Percentiles rank a stretch among this genome's conserved stretches.
Evolutionary conservation across 64 coral and sea anemone species (phyloP).

Genomic region (Pachyseris speciosa): DNA sequence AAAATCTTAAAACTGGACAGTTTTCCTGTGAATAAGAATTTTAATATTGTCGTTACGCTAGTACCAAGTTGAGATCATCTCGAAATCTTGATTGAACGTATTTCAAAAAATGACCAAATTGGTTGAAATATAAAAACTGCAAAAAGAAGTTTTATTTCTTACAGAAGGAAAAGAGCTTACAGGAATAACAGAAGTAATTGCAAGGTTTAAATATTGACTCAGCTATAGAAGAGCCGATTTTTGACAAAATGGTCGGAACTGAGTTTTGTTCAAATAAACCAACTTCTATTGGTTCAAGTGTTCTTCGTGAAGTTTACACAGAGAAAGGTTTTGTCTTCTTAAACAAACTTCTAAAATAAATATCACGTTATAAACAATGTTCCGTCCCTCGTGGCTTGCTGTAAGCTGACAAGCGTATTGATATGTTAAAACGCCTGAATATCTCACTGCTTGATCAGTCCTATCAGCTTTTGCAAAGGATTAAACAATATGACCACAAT

Average conservation of each 20-base stretch:
- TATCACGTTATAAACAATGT: neutral
- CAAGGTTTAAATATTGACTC: neutral
- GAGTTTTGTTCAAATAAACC: constrained; percentile 16
- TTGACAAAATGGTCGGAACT: constrained; percentile 8
- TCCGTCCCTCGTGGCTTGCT: neutral
- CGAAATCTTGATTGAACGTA: too few species aligned
- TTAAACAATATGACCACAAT: too few species aligned
- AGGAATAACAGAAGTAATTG: too few species aligned
- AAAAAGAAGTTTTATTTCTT: neutral
- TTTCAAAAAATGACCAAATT: too few species aligned
- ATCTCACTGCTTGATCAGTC: neutral
- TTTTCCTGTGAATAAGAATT: too few species aligned
- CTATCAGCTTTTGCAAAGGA: neutral
- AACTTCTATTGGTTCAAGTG: constrained; percentile 18
- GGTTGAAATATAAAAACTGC: neutral
- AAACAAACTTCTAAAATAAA: neutral
- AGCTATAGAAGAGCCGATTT: neutral
- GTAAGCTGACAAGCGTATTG: neutral
- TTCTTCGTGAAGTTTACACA: neutral
- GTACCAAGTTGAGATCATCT: too few species aligned
- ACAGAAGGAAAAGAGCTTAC: too few species aligned
- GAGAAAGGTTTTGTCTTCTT: neutral
- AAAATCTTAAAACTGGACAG: too few species aligned
- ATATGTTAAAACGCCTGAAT: neutral
- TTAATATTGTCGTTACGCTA: too few species aligned